Conservation (phyloP, 2,888 invertebrate species). For the Parnassius mnemosyne region DNA sequence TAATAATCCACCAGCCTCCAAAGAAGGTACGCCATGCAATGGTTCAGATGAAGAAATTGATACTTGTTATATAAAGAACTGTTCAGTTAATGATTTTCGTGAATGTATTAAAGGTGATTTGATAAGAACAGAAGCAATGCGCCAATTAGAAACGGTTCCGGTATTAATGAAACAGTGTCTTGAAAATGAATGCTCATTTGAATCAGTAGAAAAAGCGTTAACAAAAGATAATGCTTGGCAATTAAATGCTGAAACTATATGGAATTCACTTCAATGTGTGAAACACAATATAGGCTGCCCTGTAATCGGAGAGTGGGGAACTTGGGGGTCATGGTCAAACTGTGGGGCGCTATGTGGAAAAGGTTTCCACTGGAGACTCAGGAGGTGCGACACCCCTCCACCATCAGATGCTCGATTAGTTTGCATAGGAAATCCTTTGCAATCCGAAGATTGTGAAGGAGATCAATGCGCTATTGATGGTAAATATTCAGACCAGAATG, state of each 20-base stretch:
- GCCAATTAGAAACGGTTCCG: constrained; percentile 61
- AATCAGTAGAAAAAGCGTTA: constrained; percentile 62
- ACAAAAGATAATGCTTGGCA: constrained; percentile 64
- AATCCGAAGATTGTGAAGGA: constrained; percentile 58
- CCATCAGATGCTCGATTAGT: constrained; percentile 54
- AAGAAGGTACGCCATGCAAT: constrained; percentile 63
- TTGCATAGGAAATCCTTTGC: constrained; percentile 58
- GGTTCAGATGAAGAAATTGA: constrained; percentile 63
- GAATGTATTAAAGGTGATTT: constrained; percentile 55
- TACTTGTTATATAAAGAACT: constrained; percentile 63
- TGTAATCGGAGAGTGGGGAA: constrained; percentile 65
- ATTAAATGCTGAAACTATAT: constrained; percentile 58
- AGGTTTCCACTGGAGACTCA: constrained; percentile 60
- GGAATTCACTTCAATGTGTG: constrained; percentile 76
- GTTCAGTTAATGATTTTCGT: constrained; percentile 62
- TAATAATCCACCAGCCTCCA: constrained; percentile 64
- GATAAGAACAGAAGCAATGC: constrained; percentile 55
- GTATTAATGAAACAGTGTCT: constrained; percentile 68
- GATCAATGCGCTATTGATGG: constrained; percentile 62
- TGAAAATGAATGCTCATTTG: constrained; percentile 64
- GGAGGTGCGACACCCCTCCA: constrained; percentile 64
- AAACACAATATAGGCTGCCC: constrained; percentile 75
- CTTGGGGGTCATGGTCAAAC: constrained; percentile 64
- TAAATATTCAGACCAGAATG: constrained; percentile 36
- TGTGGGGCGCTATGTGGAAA: constrained; percentile 68